A percentile compares a stretch with the other conserved stretches of the same genome.
phyloP scores from a whole-genome alignment of 2,113 vertebrate species.

The Talpa occidentalis region DNA sequence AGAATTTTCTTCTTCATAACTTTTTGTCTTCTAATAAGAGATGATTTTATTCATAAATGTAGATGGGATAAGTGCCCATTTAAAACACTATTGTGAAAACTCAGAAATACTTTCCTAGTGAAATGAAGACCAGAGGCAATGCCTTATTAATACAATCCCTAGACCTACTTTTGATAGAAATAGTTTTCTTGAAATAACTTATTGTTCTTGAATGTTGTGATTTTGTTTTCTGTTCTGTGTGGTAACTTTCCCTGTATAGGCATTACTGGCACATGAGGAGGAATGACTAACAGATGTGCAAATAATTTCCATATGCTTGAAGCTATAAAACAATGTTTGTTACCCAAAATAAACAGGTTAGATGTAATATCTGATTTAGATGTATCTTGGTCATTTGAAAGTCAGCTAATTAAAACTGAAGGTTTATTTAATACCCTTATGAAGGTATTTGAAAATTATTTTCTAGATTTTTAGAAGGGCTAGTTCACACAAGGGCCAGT shows the following conservation, averaged over 20 bases:
- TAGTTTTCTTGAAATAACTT: conserved; percentile 18
- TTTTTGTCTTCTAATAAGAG: conserved; percentile 8
- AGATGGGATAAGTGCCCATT: neutral
- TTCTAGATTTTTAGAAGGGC: neutral
- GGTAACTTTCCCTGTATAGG: neutral
- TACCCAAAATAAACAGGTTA: neutral
- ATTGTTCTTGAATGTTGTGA: conserved; percentile 8
- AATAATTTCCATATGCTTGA: neutral
- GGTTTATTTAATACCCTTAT: neutral
- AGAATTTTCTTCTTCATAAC: neutral
- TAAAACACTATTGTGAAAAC: neutral
- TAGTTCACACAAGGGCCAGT: neutral
- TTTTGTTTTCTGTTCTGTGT: neutral
- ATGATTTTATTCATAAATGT: neutral
- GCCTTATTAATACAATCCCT: neutral
- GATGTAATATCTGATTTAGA: neutral
- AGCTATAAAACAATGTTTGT: neutral
- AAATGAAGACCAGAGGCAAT: neutral
- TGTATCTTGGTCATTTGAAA: neutral
- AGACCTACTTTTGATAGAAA: neutral
- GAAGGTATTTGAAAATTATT: neutral
- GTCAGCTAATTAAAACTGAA: neutral
- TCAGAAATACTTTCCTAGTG: neutral
- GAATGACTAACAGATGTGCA: neutral
- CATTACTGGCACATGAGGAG: neutral